phyloP scores from a whole-genome alignment of 2,888 invertebrate genomes.

The Ametastegia equiseti region DNA sequence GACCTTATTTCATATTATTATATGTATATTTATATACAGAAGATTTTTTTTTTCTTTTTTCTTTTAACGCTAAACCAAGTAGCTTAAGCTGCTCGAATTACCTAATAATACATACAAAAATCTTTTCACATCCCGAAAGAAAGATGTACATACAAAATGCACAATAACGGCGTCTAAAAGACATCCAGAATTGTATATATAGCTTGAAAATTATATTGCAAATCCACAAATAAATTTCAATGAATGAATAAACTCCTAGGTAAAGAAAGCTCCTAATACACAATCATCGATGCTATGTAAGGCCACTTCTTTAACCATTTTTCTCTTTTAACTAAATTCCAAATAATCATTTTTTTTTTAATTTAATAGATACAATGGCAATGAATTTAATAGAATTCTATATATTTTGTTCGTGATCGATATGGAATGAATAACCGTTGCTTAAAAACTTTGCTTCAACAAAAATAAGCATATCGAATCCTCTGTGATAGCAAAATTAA shows the following conservation, averaged over 20 bases:
- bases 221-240: background rate
- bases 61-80: background rate
- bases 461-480: too few relatives aligned
- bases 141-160: slow-evolving; percentile 7
- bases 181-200: background rate
- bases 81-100: background rate
- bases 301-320: slow-evolving; percentile 13
- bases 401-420: too few relatives aligned
- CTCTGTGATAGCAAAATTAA: too few relatives aligned
- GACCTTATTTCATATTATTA: slow-evolving; percentile 1
- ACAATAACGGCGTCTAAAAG: background rate
- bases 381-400: too few relatives aligned
- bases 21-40: slow-evolving; percentile 12
- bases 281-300: slow-evolving; percentile 27
- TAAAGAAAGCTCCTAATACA: background rate
- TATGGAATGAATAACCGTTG: slow-evolving; percentile 8
- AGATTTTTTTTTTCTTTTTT: too few relatives aligned
- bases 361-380: too few relatives aligned
- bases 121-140: background rate
- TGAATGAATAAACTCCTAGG: background rate
- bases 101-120: background rate
- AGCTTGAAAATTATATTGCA: slow-evolving; percentile 1
- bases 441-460: too few relatives aligned
- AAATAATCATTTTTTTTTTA: too few relatives aligned
- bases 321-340: background rate